Conservation (phyloP, 92 coral and sea anemone genomes). For the Umimayanthus kanabou region DNA sequence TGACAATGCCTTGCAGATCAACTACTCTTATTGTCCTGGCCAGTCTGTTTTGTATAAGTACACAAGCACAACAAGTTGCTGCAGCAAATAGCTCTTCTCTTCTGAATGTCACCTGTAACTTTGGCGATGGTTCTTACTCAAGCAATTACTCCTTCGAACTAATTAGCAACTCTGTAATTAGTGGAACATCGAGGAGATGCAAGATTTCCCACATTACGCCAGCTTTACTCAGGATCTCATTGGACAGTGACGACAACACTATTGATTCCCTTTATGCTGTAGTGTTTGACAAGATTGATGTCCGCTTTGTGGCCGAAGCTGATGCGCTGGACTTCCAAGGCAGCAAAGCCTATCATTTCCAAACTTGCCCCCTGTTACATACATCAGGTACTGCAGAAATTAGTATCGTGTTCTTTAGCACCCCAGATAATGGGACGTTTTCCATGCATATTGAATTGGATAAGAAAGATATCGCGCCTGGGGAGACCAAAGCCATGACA, state of each 20-base stretch:
- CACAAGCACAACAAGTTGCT: not conserved
- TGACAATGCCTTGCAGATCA: not conserved
- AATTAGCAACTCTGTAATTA: slow-evolving; percentile 51
- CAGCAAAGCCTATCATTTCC: slow-evolving; percentile 61
- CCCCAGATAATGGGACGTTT: slow-evolving; percentile 64
- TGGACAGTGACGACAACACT: slow-evolving; percentile 42
- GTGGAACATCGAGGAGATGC: slow-evolving; percentile 66
- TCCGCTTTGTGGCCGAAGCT: slow-evolving; percentile 73
- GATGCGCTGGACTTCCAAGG: slow-evolving; percentile 44
- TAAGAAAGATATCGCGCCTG: slow-evolving; percentile 58
- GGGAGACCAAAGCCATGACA: slow-evolving; percentile 54
- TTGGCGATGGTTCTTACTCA: slow-evolving; percentile 47
- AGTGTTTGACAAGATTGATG: slow-evolving; percentile 58
- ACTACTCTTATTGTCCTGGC: not conserved
- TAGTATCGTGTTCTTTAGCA: slow-evolving; percentile 59
- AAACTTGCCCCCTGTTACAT: slow-evolving; percentile 62
- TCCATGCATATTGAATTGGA: slow-evolving; percentile 68
- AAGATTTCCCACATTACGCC: slow-evolving; percentile 38
- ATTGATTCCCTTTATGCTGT: slow-evolving; percentile 60
- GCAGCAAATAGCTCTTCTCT: slow-evolving; percentile 38
- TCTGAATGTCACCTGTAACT: slow-evolving; percentile 69
- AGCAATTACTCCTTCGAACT: slow-evolving; percentile 42
- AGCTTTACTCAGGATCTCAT: slow-evolving; percentile 64
- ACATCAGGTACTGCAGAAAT: slow-evolving; percentile 37
- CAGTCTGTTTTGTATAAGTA: not conserved